Conservation (phyloP, 2,888 invertebrate species). For the Drosophila mulleri region DNA sequence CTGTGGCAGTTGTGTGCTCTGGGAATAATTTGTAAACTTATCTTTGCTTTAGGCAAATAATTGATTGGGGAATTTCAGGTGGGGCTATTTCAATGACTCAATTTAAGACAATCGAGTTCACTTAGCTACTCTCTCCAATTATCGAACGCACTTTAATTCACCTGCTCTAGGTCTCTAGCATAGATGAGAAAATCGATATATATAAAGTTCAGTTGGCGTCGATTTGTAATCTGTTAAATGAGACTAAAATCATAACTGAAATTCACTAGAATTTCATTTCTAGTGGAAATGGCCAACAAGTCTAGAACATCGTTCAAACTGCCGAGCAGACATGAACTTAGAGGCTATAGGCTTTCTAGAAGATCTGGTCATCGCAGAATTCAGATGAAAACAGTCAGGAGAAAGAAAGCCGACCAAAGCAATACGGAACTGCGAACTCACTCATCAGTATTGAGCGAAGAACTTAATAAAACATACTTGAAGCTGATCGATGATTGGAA, state of each 20-base stretch:
- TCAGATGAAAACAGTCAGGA: not conserved
- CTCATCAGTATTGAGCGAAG: not conserved
- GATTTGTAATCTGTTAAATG: not conserved
- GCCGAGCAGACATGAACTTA: constrained; percentile 6
- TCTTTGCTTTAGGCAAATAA: not conserved
- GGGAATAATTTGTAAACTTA: not conserved
- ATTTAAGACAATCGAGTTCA: not conserved
- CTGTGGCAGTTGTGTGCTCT: not conserved
- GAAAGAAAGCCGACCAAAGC: no score
- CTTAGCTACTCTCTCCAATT: not conserved
- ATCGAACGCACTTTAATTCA: not conserved
- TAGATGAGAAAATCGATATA: not conserved
- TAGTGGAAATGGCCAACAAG: not conserved
- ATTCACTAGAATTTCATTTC: not conserved
- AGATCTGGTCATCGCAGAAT: not conserved
- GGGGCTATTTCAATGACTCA: not conserved
- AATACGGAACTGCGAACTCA: fast-evolving
- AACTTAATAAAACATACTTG: not conserved
- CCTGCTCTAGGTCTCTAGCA: not conserved
- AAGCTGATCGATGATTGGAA: not conserved
- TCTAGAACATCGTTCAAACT: not conserved
- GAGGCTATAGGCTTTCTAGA: not conserved
- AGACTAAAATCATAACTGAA: not conserved
- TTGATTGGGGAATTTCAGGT: not conserved
- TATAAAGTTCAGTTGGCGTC: not conserved